Evolutionary conservation across 2,797 vertebrate genomes (phyloP), one percentile per base, ranked within the genome.

Genomic region (Pipistrellus pipistrellus): DNA sequence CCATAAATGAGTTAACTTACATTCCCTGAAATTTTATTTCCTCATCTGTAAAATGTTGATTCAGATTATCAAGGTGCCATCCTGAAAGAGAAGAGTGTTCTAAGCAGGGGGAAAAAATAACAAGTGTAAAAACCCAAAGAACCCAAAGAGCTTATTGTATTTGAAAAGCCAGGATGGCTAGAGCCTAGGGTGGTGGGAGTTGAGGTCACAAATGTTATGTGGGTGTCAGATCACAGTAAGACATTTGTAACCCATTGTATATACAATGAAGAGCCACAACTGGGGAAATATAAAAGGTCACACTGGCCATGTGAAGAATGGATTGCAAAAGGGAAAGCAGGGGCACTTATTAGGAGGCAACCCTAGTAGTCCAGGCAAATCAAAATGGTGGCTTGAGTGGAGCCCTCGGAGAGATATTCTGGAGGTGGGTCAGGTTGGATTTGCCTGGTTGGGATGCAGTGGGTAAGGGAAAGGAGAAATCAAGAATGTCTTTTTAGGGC

Each of bases 381-480:
- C n/a, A 57, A 3, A 41, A 23, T 30, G 2, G 11, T 82, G 21
- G 6, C 30, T 55, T 82, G 41, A 30, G 18, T 68, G 57, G 20
- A 80, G 4, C 23, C 10, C 32, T 62, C 30, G 57, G 18, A 83
- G 69, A 76, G 48, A 51, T 14, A 21, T 55, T 81, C 6, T 76
- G 25, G 14, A 78, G 55, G n/a, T 41, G 18, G 20, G 27, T 71
- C 69, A 35, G 11, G 13, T n/a, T 91, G 35, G 51, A 91, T 62
- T 57, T 86, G 18, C 66, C 57, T 86, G 35, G 1, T 80, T 59
- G 25, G n/a, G 25, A 46, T n/a, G 66, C 7, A 12, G 15, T 27
- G 14, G 41, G 15, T 55, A 84, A 93, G 55, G n/a, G 51, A 93
- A 88, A 88, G 51, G 71, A 69, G n/a, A 94, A 83, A 81, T 64